Conservation (phyloP, 1,140 invertebrate species). For the Drosophila kikkawai region DNA sequence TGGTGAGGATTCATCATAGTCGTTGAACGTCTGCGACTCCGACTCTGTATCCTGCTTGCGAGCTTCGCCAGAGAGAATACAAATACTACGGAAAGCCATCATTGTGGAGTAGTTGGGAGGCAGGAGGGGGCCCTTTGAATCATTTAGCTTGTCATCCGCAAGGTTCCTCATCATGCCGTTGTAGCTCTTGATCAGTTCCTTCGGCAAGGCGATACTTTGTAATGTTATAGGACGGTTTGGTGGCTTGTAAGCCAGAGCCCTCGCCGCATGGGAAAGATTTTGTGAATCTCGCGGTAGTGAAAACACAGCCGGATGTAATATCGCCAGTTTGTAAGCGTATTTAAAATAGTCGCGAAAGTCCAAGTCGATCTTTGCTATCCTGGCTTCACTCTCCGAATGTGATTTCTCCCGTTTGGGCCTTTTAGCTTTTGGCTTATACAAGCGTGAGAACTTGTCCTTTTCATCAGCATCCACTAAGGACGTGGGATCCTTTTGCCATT, state of each 20-base stretch:
- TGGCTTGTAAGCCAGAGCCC: slow-evolving; percentile 30
- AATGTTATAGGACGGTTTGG: slow-evolving; percentile 5
- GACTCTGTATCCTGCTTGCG: background rate
- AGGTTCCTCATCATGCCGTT: slow-evolving; percentile 35
- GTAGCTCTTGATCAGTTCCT: slow-evolving; percentile 30
- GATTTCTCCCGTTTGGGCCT: background rate
- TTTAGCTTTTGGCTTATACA: background rate
- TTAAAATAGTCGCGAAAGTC: slow-evolving; percentile 67
- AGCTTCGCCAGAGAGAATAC: slow-evolving; percentile 60
- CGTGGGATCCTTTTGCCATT: slow-evolving; percentile 53
- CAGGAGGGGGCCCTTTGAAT: slow-evolving; percentile 18
- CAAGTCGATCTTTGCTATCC: slow-evolving; percentile 30
- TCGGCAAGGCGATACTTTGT: slow-evolving; percentile 14
- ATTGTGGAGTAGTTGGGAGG: slow-evolving; percentile 75
- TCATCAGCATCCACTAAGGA: slow-evolving; percentile 14
- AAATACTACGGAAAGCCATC: slow-evolving; percentile 75
- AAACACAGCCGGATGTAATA: slow-evolving; percentile 16
- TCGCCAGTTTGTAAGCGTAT: slow-evolving; percentile 66
- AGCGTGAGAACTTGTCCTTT: background rate
- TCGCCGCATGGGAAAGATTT: slow-evolving; percentile 26
- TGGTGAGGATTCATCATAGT: slow-evolving; percentile 38
- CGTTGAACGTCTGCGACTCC: background rate
- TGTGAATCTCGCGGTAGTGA: slow-evolving; percentile 24
- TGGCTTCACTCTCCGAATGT: background rate
- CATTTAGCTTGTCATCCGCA: background rate